Conservation (phyloP, 2,113 vertebrate genomes). For the Beaufortia kweichowensis region DNA sequence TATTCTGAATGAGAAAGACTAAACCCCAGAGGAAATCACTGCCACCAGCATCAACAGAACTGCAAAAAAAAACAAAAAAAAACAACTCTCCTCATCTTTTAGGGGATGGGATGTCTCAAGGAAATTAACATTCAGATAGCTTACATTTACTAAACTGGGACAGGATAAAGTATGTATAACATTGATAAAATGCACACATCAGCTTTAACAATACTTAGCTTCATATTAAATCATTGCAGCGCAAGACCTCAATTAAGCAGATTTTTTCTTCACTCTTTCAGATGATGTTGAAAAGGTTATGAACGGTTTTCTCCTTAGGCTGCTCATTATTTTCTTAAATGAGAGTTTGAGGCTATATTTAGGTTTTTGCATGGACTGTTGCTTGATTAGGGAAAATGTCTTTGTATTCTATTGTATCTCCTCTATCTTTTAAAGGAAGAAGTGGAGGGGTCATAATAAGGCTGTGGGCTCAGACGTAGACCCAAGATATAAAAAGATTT, state of each 20-base stretch:
- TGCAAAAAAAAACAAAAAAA: too few species aligned
- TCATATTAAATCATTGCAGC: constrained; percentile 1
- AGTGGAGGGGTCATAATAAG: constrained; percentile 26
- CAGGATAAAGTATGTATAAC: too few species aligned
- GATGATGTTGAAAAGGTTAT: neutral
- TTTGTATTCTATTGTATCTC: constrained; percentile 34
- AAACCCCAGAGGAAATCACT: too few species aligned
- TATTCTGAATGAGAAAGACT: too few species aligned
- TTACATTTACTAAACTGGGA: too few species aligned
- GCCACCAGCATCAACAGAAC: too few species aligned
- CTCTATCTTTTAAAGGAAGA: constrained; percentile 24
- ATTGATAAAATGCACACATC: too few species aligned
- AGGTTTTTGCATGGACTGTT: neutral
- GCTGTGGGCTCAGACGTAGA: constrained; percentile 58
- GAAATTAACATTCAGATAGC: too few species aligned
- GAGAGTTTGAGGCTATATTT: constrained; percentile 21
- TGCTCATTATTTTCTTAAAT: constrained; percentile 10
- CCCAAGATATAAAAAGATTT: constrained; percentile 67
- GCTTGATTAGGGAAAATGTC: neutral
- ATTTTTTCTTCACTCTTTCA: neutral
- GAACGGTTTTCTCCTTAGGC: neutral
- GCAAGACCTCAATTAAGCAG: neutral
- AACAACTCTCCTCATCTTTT: too few species aligned
- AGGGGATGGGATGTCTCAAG: too few species aligned
- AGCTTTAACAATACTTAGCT: neutral